phyloP scores from a whole-genome alignment of 2,888 invertebrate species.

The Lomographa bimaculata region DNA sequence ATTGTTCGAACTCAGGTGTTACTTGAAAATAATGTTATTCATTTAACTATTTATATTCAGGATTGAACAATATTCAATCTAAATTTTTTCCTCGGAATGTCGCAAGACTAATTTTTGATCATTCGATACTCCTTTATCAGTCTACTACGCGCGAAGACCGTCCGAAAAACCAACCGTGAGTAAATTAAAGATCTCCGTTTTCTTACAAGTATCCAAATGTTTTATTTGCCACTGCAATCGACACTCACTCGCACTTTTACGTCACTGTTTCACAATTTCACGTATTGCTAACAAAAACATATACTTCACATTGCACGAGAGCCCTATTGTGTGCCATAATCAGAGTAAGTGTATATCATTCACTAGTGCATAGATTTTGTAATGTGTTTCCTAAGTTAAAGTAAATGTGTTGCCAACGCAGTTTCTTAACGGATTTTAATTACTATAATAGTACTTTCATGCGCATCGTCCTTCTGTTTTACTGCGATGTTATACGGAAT shows the following conservation, averaged over 20 bases:
- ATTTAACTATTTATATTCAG: no score
- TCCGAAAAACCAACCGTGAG: no score
- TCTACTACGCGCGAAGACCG: no score
- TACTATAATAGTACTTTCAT: constrained; percentile 23
- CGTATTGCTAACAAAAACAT: constrained; percentile 25
- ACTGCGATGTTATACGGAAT: constrained; percentile 8
- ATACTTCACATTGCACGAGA: constrained; percentile 32
- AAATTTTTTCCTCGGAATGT: no score
- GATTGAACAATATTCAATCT: no score
- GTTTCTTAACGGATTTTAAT: constrained; percentile 20
- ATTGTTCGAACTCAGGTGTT: no score
- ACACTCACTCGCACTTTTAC: constrained; percentile 9
- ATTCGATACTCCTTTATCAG: no score
- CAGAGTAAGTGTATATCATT: constrained; percentile 32
- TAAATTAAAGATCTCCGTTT: no score
- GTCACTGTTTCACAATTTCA: constrained; percentile 34
- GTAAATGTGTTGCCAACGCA: constrained; percentile 36
- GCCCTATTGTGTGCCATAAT: constrained; percentile 36
- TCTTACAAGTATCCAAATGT: constrained; percentile 1
- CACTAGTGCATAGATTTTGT: constrained; percentile 30
- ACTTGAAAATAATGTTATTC: no score
- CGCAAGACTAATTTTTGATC: no score
- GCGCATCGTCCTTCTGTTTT: constrained; percentile 18
- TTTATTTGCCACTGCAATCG: constrained; percentile 1
- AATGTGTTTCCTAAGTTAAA: constrained; percentile 31